Percentiles rank a stretch among this genome's conserved stretches.
Evolutionary conservation across 2,888 invertebrate species (phyloP).

Genomic region (Himalopsyche anomala): DNA sequence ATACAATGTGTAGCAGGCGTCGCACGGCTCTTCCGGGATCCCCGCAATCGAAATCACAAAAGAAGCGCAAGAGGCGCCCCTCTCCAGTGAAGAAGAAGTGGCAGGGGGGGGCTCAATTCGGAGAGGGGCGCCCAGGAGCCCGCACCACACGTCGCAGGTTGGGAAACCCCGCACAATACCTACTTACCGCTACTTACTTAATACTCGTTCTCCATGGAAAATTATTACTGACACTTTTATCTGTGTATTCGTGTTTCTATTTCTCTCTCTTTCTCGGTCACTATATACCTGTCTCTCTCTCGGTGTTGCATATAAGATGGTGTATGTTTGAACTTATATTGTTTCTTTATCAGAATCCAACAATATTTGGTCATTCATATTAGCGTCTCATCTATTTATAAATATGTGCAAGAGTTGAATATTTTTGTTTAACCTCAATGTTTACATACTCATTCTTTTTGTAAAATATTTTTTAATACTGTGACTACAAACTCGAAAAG

Average conservation of each 20-base stretch:
- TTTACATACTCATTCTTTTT: too few relatives aligned
- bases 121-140: conserved; percentile 72
- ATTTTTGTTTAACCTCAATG: too few relatives aligned
- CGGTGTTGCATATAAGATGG: background rate
- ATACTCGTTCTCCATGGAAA: conserved; percentile 24
- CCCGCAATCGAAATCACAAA: conserved; percentile 87
- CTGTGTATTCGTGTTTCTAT: conserved; percentile 32
- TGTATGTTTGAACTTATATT: background rate
- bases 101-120: conserved; percentile 71
- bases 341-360: background rate
- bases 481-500: too few relatives aligned
- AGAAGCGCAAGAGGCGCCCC: conserved; percentile 82
- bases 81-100: conserved; percentile 81
- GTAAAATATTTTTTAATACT: too few relatives aligned
- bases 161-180: conserved; percentile 41
- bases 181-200: conserved; percentile 1
- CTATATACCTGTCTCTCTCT: conserved; percentile 17
- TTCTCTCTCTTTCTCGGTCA: conserved; percentile 27
- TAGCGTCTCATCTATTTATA: too few relatives aligned
- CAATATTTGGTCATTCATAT: too few relatives aligned
- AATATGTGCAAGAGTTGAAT: too few relatives aligned
- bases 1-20: conserved; percentile 49
- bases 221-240: conserved; percentile 28
- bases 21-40: conserved; percentile 72
- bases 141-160: conserved; percentile 74